Conservation (phyloP, 1,140 invertebrate genomes). For the Drosophila mauritiana region DNA sequence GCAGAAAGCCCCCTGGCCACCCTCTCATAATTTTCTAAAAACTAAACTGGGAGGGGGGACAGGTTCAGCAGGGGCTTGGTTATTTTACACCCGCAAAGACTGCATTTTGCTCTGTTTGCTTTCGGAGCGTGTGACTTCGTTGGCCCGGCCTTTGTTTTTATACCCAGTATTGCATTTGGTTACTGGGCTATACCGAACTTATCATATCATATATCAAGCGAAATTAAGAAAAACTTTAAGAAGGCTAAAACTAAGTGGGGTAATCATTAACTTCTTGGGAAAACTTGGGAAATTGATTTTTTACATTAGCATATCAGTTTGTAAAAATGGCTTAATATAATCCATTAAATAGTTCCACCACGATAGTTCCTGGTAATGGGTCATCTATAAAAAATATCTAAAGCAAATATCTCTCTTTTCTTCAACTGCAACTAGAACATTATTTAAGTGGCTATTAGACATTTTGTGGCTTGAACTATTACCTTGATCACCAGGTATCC, state of each 20-base stretch:
- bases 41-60: slow-evolving; percentile 22
- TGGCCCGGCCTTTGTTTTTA: slow-evolving; percentile 53
- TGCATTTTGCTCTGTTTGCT: slow-evolving; percentile 62
- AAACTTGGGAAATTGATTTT: no score
- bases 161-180: background rate
- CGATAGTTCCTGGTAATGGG: no score
- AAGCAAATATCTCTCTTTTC: no score
- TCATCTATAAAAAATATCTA: no score
- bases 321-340: no score
- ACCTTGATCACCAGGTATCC: background rate
- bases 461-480: no score
- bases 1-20: slow-evolving; percentile 35
- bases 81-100: slow-evolving; percentile 39
- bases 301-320: no score
- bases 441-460: no score
- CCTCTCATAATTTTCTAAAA: slow-evolving; percentile 65
- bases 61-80: slow-evolving; percentile 11
- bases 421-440: no score
- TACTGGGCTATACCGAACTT: background rate
- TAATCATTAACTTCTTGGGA: no score
- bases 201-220: no score
- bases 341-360: no score
- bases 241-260: background rate
- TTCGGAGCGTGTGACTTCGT: slow-evolving; percentile 58
- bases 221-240: background rate